These are phyloP conservation scores for Eurois occulta DNA, from an alignment of 2,888 invertebrate genomes.

Conservation along the genomic window DNA sequence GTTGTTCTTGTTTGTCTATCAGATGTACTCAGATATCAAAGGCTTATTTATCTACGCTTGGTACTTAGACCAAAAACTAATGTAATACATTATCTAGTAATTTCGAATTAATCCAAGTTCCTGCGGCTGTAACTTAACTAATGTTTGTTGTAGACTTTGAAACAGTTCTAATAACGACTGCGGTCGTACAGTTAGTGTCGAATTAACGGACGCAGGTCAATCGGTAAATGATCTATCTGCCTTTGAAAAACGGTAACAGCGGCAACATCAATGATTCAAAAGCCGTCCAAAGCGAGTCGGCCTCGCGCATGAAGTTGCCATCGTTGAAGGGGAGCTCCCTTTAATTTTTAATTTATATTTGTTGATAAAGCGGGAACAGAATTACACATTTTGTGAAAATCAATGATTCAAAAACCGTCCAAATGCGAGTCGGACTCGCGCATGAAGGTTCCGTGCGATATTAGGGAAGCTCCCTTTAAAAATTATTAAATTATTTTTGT, in stretches of 20 bases:
- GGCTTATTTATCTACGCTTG: background rate
- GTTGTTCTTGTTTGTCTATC: too few relatives aligned
- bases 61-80: background rate
- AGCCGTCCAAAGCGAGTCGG: background rate
- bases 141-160: slow-evolving; percentile 42
- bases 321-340: too few relatives aligned
- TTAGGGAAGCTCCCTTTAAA: too few relatives aligned
- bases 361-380: too few relatives aligned
- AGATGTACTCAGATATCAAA: background rate
- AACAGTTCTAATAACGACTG: slow-evolving; percentile 27
- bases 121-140: slow-evolving; percentile 18
- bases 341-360: too few relatives aligned
- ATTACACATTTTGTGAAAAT: too few relatives aligned
- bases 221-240: background rate
- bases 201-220: slow-evolving; percentile 15
- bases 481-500: too few relatives aligned
- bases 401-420: background rate
- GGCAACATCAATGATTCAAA: background rate
- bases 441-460: too few relatives aligned
- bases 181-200: slow-evolving; percentile 6
- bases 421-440: too few relatives aligned
- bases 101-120: slow-evolving; percentile 14
- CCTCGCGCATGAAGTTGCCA: too few relatives aligned
- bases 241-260: background rate
- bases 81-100: background rate